Evolutionary conservation across 2,797 vertebrate genomes (phyloP).

Genomic region (Diplodus puntazzo): DNA sequence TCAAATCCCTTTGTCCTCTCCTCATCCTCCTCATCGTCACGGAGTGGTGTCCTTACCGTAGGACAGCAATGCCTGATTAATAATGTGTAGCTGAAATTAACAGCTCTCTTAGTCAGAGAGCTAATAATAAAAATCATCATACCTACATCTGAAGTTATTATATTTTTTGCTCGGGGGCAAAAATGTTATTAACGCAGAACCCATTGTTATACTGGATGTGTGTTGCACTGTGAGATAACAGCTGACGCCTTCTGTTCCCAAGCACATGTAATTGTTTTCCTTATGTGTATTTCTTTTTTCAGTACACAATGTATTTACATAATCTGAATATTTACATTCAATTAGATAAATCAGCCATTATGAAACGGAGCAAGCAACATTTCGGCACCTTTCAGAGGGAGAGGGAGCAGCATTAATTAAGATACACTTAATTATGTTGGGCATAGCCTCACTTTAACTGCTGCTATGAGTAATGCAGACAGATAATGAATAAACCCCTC

Average conservation of each 20-base stretch:
- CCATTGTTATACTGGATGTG: slow-evolving; percentile 28
- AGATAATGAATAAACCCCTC: slow-evolving; percentile 59
- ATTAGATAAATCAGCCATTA: slow-evolving; percentile 50
- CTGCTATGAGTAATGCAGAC: slow-evolving; percentile 57
- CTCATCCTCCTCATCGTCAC: slow-evolving; percentile 26
- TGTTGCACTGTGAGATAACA: slow-evolving; percentile 6
- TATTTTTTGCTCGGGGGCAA: slow-evolving; percentile 46
- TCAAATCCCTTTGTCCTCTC: slow-evolving; percentile 26
- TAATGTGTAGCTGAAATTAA: slow-evolving; percentile 56
- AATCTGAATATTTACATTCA: slow-evolving; percentile 23
- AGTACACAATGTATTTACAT: slow-evolving; percentile 18
- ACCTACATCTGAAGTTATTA: slow-evolving; percentile 50
- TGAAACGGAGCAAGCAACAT: slow-evolving; percentile 42
- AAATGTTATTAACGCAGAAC: slow-evolving; percentile 45
- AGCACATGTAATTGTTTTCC: slow-evolving; percentile 6
- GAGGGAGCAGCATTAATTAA: slow-evolving; percentile 62
- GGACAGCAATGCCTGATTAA: slow-evolving; percentile 50
- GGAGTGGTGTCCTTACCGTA: slow-evolving; percentile 1
- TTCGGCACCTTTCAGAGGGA: slow-evolving; percentile 47
- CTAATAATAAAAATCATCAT: slow-evolving; percentile 51
- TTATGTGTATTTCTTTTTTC: slow-evolving; percentile 22
- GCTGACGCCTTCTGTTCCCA: neutral
- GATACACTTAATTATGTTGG: slow-evolving; percentile 60
- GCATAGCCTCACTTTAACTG: slow-evolving; percentile 60
- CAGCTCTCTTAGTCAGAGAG: slow-evolving; percentile 40